A percentile compares a stretch with the other conserved stretches of the same genome.
Conservation (phyloP, 2,888 invertebrate genomes). For the Cheilosia vernalis region DNA sequence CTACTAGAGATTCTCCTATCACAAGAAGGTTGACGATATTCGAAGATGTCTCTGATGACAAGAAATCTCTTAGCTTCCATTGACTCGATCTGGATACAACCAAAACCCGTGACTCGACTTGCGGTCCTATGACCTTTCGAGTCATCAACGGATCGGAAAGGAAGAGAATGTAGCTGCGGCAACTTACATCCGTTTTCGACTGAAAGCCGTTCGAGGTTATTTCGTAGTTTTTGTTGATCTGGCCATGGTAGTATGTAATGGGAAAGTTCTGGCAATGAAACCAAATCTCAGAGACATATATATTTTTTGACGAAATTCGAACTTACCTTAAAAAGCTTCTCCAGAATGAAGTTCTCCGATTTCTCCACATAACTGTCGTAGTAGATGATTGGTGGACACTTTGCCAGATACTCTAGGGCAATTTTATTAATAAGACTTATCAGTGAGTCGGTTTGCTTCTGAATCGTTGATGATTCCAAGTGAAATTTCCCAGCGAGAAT, state of each 20-base stretch:
- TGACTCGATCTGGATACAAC: constrained; percentile 89
- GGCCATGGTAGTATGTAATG: constrained; percentile 86
- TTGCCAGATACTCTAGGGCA: constrained; percentile 85
- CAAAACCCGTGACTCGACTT: constrained; percentile 87
- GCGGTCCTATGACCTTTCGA: constrained; percentile 86
- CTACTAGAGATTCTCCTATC: constrained; percentile 87
- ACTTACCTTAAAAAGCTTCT: constrained; percentile 84
- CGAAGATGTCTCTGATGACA: constrained; percentile 86
- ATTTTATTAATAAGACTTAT: constrained; percentile 86
- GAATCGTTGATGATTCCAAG: constrained; percentile 79
- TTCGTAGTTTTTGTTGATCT: constrained; percentile 84
- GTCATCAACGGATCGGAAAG: constrained; percentile 86
- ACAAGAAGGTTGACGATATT: constrained; percentile 89
- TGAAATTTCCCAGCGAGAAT: constrained; percentile 85
- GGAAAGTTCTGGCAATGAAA: constrained; percentile 81
- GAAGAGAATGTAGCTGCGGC: constrained; percentile 88
- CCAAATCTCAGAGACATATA: too few relatives aligned
- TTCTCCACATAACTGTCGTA: constrained; percentile 86
- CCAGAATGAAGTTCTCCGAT: constrained; percentile 85
- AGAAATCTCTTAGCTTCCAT: constrained; percentile 90
- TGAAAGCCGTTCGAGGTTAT: constrained; percentile 82
- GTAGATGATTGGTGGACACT: constrained; percentile 88
- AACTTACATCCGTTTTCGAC: constrained; percentile 83
- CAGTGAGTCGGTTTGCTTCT: constrained; percentile 86
- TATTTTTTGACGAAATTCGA: too few relatives aligned